These are phyloP conservation scores for Threskiornis aethiopicus DNA, from an alignment of 2,797 vertebrate species.

Conservation along the genomic window DNA sequence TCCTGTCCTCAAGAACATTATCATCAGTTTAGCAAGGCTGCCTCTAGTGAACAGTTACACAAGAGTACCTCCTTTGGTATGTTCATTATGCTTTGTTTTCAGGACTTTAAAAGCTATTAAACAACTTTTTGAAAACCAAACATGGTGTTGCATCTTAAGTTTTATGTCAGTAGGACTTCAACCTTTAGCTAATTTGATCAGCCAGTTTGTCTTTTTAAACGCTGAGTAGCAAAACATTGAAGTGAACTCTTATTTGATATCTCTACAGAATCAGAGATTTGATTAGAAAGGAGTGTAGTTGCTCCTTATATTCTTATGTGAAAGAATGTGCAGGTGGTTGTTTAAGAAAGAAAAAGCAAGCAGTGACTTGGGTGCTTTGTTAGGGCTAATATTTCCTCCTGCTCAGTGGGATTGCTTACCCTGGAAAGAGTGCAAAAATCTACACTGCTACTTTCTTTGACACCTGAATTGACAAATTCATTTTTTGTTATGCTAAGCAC, in stretches of 20 bases:
- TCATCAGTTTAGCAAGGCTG: constrained; percentile 92
- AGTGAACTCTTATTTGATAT: no score
- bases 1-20: constrained; percentile 87
- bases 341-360: background rate
- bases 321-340: background rate
- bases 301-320: background rate
- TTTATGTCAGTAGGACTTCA: background rate
- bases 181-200: background rate
- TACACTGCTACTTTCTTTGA: background rate
- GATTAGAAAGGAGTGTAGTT: background rate
- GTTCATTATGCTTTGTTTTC: constrained; percentile 31
- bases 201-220: background rate
- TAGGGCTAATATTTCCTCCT: background rate
- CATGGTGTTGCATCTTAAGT: background rate
- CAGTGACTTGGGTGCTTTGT: background rate
- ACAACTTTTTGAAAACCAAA: background rate
- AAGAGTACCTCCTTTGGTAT: constrained; percentile 91
- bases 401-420: background rate
- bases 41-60: constrained; percentile 97
- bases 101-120: background rate
- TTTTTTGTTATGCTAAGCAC: background rate
- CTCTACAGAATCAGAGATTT: background rate
- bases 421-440: background rate
- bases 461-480: background rate
- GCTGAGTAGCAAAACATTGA: background rate